Base-by-base conservation (phyloP, 2,888 invertebrate genomes). In the Tetanocera ferruginea region DNA sequence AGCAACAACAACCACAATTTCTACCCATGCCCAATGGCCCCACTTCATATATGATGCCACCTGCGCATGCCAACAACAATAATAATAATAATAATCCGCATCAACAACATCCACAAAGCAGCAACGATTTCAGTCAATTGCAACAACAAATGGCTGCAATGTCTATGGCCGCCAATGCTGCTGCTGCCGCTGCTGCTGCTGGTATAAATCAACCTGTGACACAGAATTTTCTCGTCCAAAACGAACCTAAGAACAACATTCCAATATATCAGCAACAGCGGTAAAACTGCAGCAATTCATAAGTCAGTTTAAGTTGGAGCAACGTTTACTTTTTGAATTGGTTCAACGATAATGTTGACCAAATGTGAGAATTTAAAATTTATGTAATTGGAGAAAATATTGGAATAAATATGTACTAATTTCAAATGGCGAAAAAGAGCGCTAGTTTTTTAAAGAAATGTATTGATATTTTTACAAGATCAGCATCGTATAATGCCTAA, bases 261-360 rank as follows among this genome's bases (percentile, higher is more conserved):
- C 89, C 90, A 82, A 87, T 90, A 80, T 89, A 89, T 83, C 89
- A 90, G 83, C 89, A 89, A 83, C 90, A 90, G 84, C 89, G 89
- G 88, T 90, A 89, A 89, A 86, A 87, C 6, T 11, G 43, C 49
- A 49, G 23, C 69, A 23, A 23, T 43, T 37, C 37, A 1, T 25
- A 8, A 23, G 11, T 17, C 19, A 57, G 23, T 23, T 60, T 25
- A 28, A 28, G 28, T 28, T 60, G 25, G 60, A 23, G 28, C 28
- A 17, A 60, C 17, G 28, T 25, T 60, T 60, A 9, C 28, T 60
- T 60, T 28, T 60, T 28, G 37, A 43, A 43, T 25, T 60, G 60
- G 14, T 60, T n/a, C 28, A 4, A 25, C 60, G 60, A 28, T 8
- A 14, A 60, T 60, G 28, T 60, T 60, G 60, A 28, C 28, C 60